Conservation (phyloP, 2,113 vertebrate species). For the Dermatemys mawii region DNA sequence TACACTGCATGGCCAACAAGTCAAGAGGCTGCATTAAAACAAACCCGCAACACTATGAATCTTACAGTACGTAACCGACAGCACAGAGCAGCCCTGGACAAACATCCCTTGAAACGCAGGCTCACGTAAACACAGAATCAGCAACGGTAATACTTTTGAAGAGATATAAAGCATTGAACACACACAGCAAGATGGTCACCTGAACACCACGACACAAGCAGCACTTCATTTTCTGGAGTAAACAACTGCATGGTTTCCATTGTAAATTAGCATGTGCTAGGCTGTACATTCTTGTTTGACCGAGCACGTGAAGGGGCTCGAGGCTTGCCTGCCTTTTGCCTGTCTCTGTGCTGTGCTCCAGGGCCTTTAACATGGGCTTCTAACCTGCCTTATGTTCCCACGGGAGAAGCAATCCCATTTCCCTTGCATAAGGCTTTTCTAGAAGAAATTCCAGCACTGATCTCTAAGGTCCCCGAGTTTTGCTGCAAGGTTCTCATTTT, state of each 20-base stretch:
- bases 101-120: accelerated
- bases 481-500: neutral
- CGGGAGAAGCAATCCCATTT: neutral
- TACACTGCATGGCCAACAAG: neutral
- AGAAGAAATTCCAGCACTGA: neutral
- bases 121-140: accelerated
- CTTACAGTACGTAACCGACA: neutral
- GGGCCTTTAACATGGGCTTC: neutral
- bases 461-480: neutral
- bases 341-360: neutral
- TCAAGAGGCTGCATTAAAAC: neutral
- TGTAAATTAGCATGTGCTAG: neutral
- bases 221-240: neutral
- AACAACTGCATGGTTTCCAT: neutral
- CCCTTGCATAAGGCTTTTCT: neutral
- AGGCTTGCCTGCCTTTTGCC: neutral
- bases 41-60: neutral
- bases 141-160: neutral
- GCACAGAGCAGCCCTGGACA: accelerated
- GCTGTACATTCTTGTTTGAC: neutral
- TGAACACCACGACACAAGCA: neutral
- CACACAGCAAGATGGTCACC: neutral
- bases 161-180: neutral
- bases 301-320: neutral
- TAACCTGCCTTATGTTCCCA: neutral